phyloP scores from a whole-genome alignment of 2,888 invertebrate genomes.

The Metacarcinus magister region DNA sequence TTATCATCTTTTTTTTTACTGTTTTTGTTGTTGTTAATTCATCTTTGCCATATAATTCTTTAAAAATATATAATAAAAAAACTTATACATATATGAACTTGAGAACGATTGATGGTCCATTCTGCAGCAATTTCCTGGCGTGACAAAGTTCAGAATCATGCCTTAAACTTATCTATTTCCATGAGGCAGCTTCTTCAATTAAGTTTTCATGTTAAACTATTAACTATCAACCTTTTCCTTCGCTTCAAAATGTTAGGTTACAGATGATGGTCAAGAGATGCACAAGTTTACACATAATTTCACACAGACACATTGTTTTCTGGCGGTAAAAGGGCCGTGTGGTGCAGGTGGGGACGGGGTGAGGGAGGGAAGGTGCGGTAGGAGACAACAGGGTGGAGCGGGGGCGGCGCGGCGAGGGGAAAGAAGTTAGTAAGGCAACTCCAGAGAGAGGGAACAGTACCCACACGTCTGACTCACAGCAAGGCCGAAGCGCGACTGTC shows the following conservation, averaged over 20 bases:
- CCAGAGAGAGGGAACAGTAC: not conserved
- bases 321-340: not conserved
- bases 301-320: not conserved
- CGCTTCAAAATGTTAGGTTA: not conserved
- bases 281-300: not conserved
- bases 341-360: not conserved
- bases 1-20: not conserved
- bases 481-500: conserved; percentile 41
- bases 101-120: not conserved
- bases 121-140: not conserved
- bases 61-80: not conserved
- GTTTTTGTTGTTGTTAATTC: not conserved
- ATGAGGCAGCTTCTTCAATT: not conserved
- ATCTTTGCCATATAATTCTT: not conserved
- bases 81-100: not conserved
- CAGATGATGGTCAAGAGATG: not conserved
- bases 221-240: not conserved
- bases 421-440: not conserved
- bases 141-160: not conserved
- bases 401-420: not conserved
- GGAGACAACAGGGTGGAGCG: not conserved
- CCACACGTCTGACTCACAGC: conserved; percentile 5
- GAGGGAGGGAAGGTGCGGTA: not conserved
- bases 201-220: not conserved
- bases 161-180: not conserved